Evolutionary conservation across 2,888 invertebrate genomes (phyloP).

Genomic region (Dendrolimus pini): DNA sequence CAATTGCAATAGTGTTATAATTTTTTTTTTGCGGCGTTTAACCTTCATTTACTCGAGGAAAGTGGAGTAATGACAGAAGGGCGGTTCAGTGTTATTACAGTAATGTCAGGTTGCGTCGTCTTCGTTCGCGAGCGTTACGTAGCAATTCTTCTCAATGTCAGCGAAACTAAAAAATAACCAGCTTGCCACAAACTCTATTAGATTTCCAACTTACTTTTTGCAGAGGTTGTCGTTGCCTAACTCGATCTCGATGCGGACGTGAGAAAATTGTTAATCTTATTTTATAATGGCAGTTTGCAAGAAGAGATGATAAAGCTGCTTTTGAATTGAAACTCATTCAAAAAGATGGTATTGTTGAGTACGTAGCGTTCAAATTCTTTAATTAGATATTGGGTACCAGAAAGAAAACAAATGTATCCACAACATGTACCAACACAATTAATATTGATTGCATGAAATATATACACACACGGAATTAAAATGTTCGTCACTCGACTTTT

Average conservation of each 20-base stretch:
- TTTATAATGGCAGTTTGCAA: conserved; percentile 50
- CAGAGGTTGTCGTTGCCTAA: conserved; percentile 64
- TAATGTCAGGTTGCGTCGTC: conserved; percentile 67
- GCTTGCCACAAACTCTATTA: conserved; percentile 72
- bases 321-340: conserved; percentile 38
- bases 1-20: conserved; percentile 17
- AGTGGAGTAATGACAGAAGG: conserved; percentile 70
- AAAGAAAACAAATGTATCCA: conserved; percentile 8
- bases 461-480: conserved; percentile 6
- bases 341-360: conserved; percentile 24
- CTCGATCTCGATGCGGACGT: conserved; percentile 67
- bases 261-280: conserved; percentile 66
- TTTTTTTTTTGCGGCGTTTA: conserved; percentile 33
- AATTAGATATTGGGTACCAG: conserved; percentile 12
- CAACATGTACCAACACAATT: not conserved
- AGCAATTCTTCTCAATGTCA: conserved; percentile 58
- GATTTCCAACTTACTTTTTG: conserved; percentile 71
- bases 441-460: conserved; percentile 1
- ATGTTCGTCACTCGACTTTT: not conserved
- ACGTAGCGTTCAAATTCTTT: conserved; percentile 18
- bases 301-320: conserved; percentile 37
- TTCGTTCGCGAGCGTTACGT: conserved; percentile 65
- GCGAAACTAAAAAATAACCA: conserved; percentile 64
- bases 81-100: conserved; percentile 66
- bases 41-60: conserved; percentile 55